phyloP scores from a whole-genome alignment of 2,797 vertebrate species.

The Girardinus metallicus region DNA sequence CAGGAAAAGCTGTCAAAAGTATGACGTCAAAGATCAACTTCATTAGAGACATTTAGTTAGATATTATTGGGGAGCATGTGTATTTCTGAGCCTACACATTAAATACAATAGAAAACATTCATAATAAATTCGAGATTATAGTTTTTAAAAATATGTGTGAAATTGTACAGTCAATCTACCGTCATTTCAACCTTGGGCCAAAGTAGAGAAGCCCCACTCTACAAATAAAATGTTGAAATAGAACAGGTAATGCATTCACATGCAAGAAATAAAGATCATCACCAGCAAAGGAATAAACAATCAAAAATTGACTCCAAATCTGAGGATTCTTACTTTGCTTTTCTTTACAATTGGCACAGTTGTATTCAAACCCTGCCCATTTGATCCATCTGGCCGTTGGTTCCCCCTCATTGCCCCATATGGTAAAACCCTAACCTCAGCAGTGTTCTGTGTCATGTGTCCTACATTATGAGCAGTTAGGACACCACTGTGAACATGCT shows the following conservation, averaged over 20 bases:
- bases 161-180: not conserved
- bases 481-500: slow-evolving; percentile 46
- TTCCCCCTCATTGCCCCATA: slow-evolving; percentile 37
- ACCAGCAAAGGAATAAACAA: not conserved
- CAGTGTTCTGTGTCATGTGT: slow-evolving; percentile 39
- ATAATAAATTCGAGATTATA: too few relatives aligned
- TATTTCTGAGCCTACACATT: not conserved
- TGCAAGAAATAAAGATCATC: not conserved
- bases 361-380: slow-evolving; percentile 9
- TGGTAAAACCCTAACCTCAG: slow-evolving; percentile 45
- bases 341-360: not conserved
- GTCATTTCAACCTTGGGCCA: not conserved
- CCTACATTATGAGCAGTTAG: slow-evolving; percentile 51
- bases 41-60: too few relatives aligned
- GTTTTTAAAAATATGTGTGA: not conserved
- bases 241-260: not conserved
- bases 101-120: too few relatives aligned
- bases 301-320: not conserved
- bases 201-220: too few relatives aligned
- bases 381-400: slow-evolving; percentile 42
- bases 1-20: not conserved
- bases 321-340: not conserved
- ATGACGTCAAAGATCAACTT: not conserved
- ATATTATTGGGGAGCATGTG: too few relatives aligned
- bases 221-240: not conserved